Evolutionary conservation across 35 echinoderm and acorn worm genomes (phyloP).

Genomic region (Lytechinus variegatus): DNA sequence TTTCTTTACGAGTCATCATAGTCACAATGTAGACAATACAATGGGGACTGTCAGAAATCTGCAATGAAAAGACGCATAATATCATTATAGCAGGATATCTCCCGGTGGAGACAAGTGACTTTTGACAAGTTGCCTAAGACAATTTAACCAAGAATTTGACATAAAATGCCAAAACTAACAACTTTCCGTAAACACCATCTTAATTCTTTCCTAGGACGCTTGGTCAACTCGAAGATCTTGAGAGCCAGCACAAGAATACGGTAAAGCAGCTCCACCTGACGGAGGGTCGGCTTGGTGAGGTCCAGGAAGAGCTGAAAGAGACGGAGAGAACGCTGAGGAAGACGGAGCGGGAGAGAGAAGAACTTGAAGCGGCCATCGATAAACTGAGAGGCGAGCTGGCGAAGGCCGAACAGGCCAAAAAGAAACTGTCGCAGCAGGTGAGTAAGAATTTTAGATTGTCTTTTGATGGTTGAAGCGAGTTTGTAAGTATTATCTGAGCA

Average conservation of each 20-base stretch:
- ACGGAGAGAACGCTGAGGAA: slow-evolving; percentile 44
- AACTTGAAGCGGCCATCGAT: slow-evolving; percentile 58
- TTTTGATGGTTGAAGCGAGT: no score
- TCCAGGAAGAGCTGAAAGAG: slow-evolving; percentile 36
- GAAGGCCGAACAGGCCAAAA: slow-evolving; percentile 54
- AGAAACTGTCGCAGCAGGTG: slow-evolving; percentile 55
- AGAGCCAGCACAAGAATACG: slow-evolving; percentile 16
- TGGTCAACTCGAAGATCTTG: slow-evolving; percentile 12
- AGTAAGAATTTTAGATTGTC: not conserved
- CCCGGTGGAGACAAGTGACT: no score
- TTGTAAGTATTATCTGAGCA: no score
- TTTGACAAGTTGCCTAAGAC: no score
- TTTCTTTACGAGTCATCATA: no score
- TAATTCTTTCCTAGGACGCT: not conserved
- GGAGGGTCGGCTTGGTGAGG: not conserved
- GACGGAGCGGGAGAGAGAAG: slow-evolving; percentile 58
- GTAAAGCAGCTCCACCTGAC: slow-evolving; percentile 37
- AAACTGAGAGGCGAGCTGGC: slow-evolving; percentile 48
- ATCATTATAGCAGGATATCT: no score
- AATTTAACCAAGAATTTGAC: no score
- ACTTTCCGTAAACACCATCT: no score
- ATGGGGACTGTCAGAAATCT: no score
- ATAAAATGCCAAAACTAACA: no score
- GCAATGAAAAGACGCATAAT: no score
- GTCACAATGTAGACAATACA: no score